A percentile compares a stretch with the other conserved stretches of the same genome.
These are phyloP conservation scores for Synanthedon formicaeformis DNA, from an alignment of 2,888 invertebrate genomes.

Conservation along the genomic window DNA sequence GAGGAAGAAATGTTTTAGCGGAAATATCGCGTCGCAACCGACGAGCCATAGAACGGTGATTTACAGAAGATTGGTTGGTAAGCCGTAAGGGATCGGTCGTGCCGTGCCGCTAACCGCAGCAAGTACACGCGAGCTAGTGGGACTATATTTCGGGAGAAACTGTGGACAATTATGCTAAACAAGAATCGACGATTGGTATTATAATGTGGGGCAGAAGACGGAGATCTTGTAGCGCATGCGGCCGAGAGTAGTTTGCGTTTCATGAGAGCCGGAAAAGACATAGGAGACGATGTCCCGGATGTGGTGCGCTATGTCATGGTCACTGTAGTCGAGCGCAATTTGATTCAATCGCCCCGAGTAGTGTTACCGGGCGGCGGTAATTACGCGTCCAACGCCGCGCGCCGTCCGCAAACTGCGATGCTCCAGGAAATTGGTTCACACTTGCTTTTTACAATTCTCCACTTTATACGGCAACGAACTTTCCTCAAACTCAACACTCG, in stretches of 20 bases:
- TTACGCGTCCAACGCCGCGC: conserved; percentile 3
- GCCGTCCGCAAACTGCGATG: conserved; percentile 5
- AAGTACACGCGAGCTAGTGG: background rate
- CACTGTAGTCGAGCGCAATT: conserved; percentile 8
- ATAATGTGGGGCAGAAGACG: no score
- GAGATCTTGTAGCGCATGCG: no score
- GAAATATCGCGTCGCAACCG: no score
- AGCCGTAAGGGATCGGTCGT: background rate
- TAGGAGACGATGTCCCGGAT: background rate
- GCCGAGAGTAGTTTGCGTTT: no score
- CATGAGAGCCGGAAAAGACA: no score
- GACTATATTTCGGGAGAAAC: background rate
- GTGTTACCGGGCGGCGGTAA: conserved; percentile 5
- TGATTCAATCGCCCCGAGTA: conserved; percentile 11
- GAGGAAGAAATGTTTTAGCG: no score
- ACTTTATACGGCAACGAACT: background rate
- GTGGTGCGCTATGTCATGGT: conserved; percentile 1
- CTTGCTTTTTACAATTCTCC: background rate
- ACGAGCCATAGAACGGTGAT: no score
- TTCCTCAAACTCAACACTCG: background rate
- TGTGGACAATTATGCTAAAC: no score
- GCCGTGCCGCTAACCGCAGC: background rate
- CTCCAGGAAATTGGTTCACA: conserved; percentile 1
- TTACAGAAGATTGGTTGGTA: no score
- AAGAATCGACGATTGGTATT: no score